These are phyloP conservation scores for Apamea sordens DNA, from an alignment of 2,888 invertebrate species.

Conservation along the genomic window DNA sequence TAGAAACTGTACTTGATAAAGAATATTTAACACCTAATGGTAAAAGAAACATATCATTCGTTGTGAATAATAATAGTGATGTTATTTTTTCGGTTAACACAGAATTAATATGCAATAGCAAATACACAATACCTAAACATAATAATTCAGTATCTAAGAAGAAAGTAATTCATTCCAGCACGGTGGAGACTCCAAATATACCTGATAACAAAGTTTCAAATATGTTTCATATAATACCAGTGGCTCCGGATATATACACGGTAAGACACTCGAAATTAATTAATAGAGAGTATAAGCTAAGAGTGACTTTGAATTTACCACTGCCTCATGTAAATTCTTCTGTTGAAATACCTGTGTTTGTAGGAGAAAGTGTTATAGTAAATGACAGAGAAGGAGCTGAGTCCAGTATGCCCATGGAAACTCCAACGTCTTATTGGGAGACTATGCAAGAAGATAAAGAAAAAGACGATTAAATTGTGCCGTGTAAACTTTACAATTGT, in stretches of 20 bases:
- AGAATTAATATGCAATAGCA: conserved; percentile 19
- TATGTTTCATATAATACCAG: conserved; percentile 11
- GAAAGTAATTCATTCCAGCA: conserved; percentile 13
- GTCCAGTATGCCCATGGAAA: background rate
- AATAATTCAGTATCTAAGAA: background rate
- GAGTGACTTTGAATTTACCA: conserved; percentile 47
- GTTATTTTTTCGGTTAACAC: conserved; percentile 23
- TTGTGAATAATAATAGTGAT: conserved; percentile 31
- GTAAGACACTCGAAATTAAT: conserved; percentile 44
- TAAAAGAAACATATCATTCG: conserved; percentile 16
- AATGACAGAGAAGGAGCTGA: background rate
- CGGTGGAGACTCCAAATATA: conserved; percentile 30
- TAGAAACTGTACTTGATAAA: conserved; percentile 39
- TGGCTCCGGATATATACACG: conserved; percentile 11
- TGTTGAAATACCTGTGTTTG: conserved; percentile 42
- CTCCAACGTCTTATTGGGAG: conserved; percentile 17
- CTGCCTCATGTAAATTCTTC: conserved; percentile 40
- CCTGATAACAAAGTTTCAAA: conserved; percentile 18
- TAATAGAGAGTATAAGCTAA: conserved; percentile 40
- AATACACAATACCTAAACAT: conserved; percentile 1
- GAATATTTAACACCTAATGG: conserved; percentile 20
- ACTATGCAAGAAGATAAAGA: conserved; percentile 20
- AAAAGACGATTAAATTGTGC: background rate
- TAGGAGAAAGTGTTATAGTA: conserved; percentile 33
- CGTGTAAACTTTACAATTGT: background rate